phyloP scores from a whole-genome alignment of 2,113 vertebrate genomes.

The Prunella himalayana region DNA sequence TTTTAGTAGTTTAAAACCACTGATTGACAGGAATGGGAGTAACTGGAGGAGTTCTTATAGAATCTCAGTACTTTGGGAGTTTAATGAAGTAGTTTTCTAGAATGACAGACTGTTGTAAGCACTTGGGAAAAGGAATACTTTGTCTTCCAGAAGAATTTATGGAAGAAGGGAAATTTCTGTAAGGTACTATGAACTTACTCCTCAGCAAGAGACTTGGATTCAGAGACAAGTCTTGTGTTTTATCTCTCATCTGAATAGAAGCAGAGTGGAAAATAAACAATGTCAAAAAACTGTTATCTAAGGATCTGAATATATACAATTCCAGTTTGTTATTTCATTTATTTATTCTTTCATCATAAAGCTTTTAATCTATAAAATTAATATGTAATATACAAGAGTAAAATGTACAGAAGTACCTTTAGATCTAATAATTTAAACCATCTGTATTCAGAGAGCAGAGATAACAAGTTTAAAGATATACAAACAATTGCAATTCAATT shows the following conservation, averaged over 20 bases:
- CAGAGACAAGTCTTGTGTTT: neutral
- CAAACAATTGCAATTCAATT: slow-evolving; percentile 9
- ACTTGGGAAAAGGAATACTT: neutral
- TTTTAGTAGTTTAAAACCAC: neutral
- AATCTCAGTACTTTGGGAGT: neutral
- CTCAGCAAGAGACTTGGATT: neutral
- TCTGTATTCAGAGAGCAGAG: slow-evolving; percentile 4
- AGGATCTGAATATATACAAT: slow-evolving; percentile 18
- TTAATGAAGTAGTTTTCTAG: neutral
- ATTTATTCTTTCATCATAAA: slow-evolving; percentile 65
- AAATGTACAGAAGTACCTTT: slow-evolving; percentile 60
- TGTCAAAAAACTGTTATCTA: slow-evolving; percentile 13
- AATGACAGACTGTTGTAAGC: slow-evolving; percentile 9
- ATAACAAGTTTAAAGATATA: slow-evolving; percentile 38
- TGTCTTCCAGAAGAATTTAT: neutral
- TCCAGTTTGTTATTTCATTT: slow-evolving; percentile 48
- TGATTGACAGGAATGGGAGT: neutral
- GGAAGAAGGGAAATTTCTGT: neutral
- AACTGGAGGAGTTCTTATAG: neutral
- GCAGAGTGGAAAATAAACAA: neutral
- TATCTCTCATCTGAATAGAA: neutral
- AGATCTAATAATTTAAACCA: slow-evolving; percentile 65
- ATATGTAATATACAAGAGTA: slow-evolving; percentile 66
- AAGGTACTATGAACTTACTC: neutral
- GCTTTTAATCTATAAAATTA: slow-evolving; percentile 57